Evolutionary conservation across 2,113 vertebrate species (phyloP), one percentile per base, ranked within the genome.

Genomic region (Mirounga angustirostris): DNA sequence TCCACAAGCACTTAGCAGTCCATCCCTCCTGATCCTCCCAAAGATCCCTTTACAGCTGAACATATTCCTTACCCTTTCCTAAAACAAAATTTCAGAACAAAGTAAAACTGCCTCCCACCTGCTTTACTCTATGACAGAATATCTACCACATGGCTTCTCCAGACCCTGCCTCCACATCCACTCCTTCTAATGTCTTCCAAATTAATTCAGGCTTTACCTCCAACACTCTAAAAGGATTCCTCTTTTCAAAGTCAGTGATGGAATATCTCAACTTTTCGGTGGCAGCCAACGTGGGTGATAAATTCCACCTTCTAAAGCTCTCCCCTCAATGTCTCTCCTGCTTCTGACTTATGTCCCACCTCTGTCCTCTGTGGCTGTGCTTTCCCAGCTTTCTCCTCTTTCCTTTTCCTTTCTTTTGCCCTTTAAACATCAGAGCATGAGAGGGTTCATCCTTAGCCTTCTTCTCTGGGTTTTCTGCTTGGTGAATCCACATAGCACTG

Each of bases 321-420:
- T 73, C 26, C 14, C 33, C 5, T 24, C 33, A 9, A 0, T 5
- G 13, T 65, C n/a, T 7, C 14, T 52, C 16, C 15, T 30, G 19
- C 40, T 30, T 8, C 33, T 36, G 36, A 8, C 46, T 65, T 0
- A 9, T 36, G 26, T 73, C 30, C 54, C 16, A 28, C 18, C 6
- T 7, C n/a, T 0, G 0, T 6, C 14, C 6, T 7, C n/a, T 0
- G 0, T 4, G n/a, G 40, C 21, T 52, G 2, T 40, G 33, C 21
- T 43, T 56, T 2, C 15, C 26, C 6, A 13, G 50, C 26, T 4
- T 56, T 21, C 54, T 14, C 59, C 33, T 63, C 46, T 79, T 30
- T 79, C 13, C 52, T 22, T 63, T 7, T 63, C 52, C 28, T 54
- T 14, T 74, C 22, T 74, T 90, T 65, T 16, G 13, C 13, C 24